phyloP scores from a whole-genome alignment of 2,888 invertebrate species.

The Dichetophora obliterata region DNA sequence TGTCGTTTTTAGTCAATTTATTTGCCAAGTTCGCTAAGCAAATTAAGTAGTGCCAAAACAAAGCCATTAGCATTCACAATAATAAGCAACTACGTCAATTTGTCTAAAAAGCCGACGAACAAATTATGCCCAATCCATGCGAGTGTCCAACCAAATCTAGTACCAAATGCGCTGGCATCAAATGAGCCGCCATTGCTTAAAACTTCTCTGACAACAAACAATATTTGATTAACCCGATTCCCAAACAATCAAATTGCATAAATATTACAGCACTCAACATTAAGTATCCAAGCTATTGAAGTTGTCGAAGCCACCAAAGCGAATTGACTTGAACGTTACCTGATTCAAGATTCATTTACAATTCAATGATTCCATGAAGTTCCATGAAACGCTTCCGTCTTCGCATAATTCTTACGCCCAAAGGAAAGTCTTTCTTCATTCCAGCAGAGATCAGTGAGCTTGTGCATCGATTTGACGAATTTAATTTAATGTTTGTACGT shows the following conservation, averaged over 20 bases:
- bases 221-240: constrained; percentile 33
- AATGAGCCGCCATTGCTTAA: constrained; percentile 11
- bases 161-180: background rate
- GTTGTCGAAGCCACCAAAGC: background rate
- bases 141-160: too few relatives aligned
- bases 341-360: constrained; percentile 1
- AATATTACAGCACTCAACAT: constrained; percentile 31
- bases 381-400: constrained; percentile 30
- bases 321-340: background rate
- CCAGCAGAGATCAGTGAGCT: background rate
- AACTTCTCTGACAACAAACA: constrained; percentile 12
- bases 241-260: constrained; percentile 35
- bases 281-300: background rate
- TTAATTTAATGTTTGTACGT: constrained; percentile 28
- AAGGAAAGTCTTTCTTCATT: constrained; percentile 25
- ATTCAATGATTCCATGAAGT: background rate
- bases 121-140: background rate
- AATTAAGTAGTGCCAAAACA: background rate
- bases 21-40: background rate
- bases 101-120: constrained; percentile 23
- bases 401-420: constrained; percentile 32
- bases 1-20: too few relatives aligned
- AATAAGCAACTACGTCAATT: constrained; percentile 12
- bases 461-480: constrained; percentile 36
- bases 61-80: background rate